phyloP scores from a whole-genome alignment of 2,113 vertebrate genomes.

The Prinia subflava region DNA sequence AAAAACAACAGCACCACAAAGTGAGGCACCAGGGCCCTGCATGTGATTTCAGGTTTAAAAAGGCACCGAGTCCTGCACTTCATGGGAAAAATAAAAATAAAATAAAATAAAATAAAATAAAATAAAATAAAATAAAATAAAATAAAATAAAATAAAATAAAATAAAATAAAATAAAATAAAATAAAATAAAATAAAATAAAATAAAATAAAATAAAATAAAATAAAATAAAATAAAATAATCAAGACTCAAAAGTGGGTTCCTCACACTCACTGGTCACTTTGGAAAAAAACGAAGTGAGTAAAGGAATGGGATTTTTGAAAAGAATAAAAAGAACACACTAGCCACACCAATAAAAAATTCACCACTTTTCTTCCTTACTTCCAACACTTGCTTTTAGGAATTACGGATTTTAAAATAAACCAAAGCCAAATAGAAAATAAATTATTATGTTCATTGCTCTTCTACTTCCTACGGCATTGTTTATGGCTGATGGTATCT shows the following conservation, averaged over 20 bases:
- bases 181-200: neutral
- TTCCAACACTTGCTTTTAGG: neutral
- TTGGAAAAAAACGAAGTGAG: neutral
- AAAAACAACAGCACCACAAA: neutral
- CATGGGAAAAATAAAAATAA: no score
- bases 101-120: neutral
- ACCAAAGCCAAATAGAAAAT: neutral
- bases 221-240: neutral
- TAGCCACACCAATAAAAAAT: neutral
- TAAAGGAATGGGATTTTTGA: neutral
- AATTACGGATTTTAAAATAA: neutral
- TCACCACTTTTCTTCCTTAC: neutral
- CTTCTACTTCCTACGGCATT: neutral
- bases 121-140: neutral
- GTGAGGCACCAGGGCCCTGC: rapidly evolving
- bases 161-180: no score
- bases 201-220: neutral
- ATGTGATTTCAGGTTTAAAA: rapidly evolving
- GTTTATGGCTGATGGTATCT: neutral
- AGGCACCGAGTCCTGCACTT: neutral
- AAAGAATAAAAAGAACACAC: neutral
- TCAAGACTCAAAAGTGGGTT: neutral
- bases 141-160: no score
- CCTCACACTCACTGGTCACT: neutral
- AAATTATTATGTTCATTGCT: neutral